These are phyloP conservation scores for Drosophila parabipectinata DNA, from an alignment of 1,140 invertebrate genomes.

Conservation along the genomic window DNA sequence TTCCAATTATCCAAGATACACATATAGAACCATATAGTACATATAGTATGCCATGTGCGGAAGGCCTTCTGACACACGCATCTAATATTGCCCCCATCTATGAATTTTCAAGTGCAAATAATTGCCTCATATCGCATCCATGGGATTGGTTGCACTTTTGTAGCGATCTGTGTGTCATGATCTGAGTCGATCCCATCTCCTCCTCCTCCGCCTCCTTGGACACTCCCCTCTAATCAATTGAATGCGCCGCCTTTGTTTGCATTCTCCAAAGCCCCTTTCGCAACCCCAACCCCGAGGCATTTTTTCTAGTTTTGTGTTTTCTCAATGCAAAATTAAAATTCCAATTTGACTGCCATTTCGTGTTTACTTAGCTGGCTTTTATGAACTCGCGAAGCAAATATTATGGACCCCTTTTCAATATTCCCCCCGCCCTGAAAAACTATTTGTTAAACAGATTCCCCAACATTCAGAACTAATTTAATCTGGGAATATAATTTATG, in stretches of 20 bases:
- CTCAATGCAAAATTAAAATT: constrained; percentile 78
- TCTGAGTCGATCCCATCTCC: constrained; percentile 6
- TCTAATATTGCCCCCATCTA: constrained; percentile 30
- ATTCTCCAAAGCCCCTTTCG: constrained; percentile 16
- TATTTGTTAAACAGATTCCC: constrained; percentile 30
- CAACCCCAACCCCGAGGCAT: constrained; percentile 13
- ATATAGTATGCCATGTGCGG: constrained; percentile 19
- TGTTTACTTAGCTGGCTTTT: constrained; percentile 56
- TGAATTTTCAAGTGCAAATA: constrained; percentile 66
- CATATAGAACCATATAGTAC: background rate
- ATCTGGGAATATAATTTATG: constrained; percentile 53
- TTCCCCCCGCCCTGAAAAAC: background rate
- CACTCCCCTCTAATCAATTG: constrained; percentile 63
- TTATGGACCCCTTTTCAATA: background rate
- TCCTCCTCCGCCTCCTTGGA: constrained; percentile 11
- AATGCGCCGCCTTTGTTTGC: constrained; percentile 75
- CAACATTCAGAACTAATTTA: constrained; percentile 41
- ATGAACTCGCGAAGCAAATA: constrained; percentile 18
- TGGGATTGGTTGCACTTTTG: constrained; percentile 56
- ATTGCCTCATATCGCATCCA: constrained; percentile 45
- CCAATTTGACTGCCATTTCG: constrained; percentile 61
- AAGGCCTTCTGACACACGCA: constrained; percentile 57
- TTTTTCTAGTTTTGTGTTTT: constrained; percentile 49
- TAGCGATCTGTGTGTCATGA: constrained; percentile 4
- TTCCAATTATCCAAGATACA: constrained; percentile 39